These are phyloP conservation scores for Palaemon carinicauda DNA, from an alignment of 1,140 invertebrate species.

Conservation along the genomic window DNA sequence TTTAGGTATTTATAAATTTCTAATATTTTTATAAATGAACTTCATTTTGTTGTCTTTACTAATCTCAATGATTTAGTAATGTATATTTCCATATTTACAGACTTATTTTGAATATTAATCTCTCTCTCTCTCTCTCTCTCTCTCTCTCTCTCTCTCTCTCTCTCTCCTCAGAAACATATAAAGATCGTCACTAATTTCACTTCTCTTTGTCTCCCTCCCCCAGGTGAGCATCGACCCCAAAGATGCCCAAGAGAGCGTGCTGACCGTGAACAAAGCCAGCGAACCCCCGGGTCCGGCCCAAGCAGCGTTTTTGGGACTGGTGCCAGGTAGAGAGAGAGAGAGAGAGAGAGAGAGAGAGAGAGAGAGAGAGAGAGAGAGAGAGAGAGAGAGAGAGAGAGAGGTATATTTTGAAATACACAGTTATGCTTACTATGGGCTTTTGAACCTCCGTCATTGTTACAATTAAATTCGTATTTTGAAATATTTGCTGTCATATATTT, in stretches of 20 bases:
- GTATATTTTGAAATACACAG: too few relatives aligned
- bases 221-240: constrained; percentile 89
- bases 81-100: background rate
- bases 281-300: constrained; percentile 92
- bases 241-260: constrained; percentile 85
- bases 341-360: too few relatives aligned
- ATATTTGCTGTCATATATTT: too few relatives aligned
- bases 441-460: too few relatives aligned
- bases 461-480: too few relatives aligned
- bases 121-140: background rate
- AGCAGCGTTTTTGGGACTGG: constrained; percentile 88
- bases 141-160: background rate
- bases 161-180: background rate
- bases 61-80: background rate
- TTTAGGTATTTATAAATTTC: too few relatives aligned
- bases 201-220: background rate
- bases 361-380: too few relatives aligned
- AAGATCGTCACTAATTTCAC: background rate
- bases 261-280: constrained; percentile 90
- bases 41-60: too few relatives aligned
- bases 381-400: too few relatives aligned
- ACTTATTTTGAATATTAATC: background rate
- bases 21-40: too few relatives aligned
- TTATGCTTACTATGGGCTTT: too few relatives aligned
- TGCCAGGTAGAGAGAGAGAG: too few relatives aligned